These are phyloP conservation scores for Chanos chanos DNA, from an alignment of 2,797 vertebrate genomes.

Conservation along the genomic window DNA sequence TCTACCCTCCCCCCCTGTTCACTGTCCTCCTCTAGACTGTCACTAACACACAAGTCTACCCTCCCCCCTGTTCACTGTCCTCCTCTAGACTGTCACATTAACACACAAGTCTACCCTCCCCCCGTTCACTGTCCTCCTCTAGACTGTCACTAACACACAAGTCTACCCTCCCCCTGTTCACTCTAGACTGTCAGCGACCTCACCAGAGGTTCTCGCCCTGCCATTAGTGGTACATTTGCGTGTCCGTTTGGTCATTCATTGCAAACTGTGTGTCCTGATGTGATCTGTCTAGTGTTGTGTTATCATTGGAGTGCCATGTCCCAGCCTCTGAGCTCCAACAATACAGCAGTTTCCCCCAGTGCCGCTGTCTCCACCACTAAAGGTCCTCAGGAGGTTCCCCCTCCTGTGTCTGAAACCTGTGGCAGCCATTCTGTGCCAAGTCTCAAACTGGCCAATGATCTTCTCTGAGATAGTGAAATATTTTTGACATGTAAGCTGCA, in stretches of 20 bases:
- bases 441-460: background rate
- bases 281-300: slow-evolving; percentile 31
- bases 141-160: slow-evolving; percentile 13
- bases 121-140: slow-evolving; percentile 4
- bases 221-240: slow-evolving; percentile 4
- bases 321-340: slow-evolving; percentile 40
- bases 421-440: slow-evolving; percentile 2
- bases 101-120: slow-evolving; percentile 2
- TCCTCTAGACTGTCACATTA: no score
- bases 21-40: no score
- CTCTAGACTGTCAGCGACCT: no score
- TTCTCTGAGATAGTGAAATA: no score
- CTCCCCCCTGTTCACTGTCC: no score
- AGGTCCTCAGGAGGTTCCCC: background rate
- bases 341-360: slow-evolving; percentile 13
- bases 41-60: no score
- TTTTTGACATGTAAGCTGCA: no score
- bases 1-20: no score
- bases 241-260: slow-evolving; percentile 41
- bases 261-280: slow-evolving; percentile 28
- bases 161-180: slow-evolving; percentile 2
- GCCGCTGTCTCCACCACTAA: no score
- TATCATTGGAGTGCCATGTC: slow-evolving; percentile 40
- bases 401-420: background rate
- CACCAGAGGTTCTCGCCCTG: background rate